Evolutionary conservation across 2,113 vertebrate species (phyloP).

Genomic region (Engystomops pustulosus): DNA sequence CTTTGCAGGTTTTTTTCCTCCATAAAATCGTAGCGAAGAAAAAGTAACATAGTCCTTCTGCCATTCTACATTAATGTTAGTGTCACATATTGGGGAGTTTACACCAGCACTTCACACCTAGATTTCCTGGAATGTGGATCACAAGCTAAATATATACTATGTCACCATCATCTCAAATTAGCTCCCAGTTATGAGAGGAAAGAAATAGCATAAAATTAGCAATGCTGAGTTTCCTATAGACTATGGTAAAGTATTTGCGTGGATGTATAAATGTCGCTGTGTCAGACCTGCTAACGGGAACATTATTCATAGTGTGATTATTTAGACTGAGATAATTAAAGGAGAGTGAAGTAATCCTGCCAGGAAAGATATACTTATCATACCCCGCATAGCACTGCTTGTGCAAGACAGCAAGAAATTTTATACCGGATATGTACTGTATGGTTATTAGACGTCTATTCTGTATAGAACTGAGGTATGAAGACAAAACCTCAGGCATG

Average conservation of each 20-base stretch:
- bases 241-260: not conserved
- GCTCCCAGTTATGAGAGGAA: too few species aligned
- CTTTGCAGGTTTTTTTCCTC: too few species aligned
- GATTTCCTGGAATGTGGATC: too few species aligned
- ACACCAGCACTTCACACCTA: too few species aligned
- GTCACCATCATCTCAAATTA: too few species aligned
- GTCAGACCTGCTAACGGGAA: not conserved
- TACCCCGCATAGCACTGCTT: not conserved
- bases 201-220: too few species aligned
- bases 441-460: not conserved
- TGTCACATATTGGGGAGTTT: too few species aligned
- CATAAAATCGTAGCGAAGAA: too few species aligned
- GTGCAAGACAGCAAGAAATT: not conserved
- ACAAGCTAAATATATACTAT: too few species aligned
- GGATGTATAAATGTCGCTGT: not conserved
- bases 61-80: too few species aligned
- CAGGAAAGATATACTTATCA: constrained; percentile 7
- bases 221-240: not conserved
- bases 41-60: too few species aligned
- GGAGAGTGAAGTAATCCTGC: not conserved
- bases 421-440: not conserved
- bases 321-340: constrained; percentile 16
- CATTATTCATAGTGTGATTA: constrained; percentile 15
- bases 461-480: not conserved
- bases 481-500: not conserved